Percentiles rank a stretch among this genome's conserved stretches.
phyloP scores from a whole-genome alignment of 2,113 vertebrate genomes.

The Nannospalax galili region DNA sequence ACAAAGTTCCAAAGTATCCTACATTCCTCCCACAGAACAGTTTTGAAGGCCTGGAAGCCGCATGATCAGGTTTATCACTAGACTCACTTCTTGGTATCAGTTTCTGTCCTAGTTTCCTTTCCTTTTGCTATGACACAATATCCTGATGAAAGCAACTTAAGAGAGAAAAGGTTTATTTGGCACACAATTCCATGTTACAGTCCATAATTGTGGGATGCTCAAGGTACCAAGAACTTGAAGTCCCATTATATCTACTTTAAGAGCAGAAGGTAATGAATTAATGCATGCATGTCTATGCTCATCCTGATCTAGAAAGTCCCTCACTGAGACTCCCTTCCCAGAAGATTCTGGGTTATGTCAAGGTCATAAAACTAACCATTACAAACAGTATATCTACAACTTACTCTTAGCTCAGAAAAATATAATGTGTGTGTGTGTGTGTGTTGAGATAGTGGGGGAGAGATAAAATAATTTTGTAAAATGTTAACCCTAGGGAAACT shows the following conservation, averaged over 20 bases:
- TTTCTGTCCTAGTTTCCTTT: neutral
- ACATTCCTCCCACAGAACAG: neutral
- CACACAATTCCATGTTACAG: neutral
- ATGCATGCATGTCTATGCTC: no score
- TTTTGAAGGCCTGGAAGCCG: neutral
- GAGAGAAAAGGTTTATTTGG: neutral
- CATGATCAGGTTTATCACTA: neutral
- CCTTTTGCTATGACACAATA: neutral
- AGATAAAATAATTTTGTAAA: neutral
- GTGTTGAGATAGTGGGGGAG: neutral
- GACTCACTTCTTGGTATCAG: neutral
- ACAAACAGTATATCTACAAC: neutral
- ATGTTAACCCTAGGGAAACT: neutral
- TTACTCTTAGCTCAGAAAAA: neutral
- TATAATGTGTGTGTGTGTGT: neutral
- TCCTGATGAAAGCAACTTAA: neutral
- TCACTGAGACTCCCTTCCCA: neutral
- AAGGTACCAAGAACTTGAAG: neutral
- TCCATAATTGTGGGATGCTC: neutral
- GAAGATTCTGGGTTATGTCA: neutral
- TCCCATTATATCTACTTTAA: neutral
- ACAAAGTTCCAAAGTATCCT: neutral
- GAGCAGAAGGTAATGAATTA: neutral
- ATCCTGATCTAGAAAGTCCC: neutral
- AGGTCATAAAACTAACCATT: neutral